These are phyloP conservation scores for Chaitophorus viminalis DNA, from an alignment of 2,888 invertebrate species.

Conservation along the genomic window DNA sequence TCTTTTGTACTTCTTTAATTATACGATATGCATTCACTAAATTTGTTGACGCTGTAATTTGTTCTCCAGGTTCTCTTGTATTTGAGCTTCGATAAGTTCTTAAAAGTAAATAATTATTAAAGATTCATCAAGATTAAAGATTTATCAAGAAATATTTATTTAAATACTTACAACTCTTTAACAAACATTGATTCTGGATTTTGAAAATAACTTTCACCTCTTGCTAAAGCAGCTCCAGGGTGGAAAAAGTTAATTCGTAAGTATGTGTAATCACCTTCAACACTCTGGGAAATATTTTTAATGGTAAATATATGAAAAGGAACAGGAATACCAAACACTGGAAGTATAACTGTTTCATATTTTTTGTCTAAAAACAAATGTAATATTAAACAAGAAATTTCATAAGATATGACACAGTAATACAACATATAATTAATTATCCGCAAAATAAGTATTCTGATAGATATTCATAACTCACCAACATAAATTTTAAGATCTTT, in stretches of 20 bases:
- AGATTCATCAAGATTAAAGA: no score
- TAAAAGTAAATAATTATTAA: slow-evolving; percentile 64
- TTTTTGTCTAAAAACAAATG: slow-evolving; percentile 79
- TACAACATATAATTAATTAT: no score
- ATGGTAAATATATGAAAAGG: slow-evolving; percentile 99
- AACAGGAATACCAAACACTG: slow-evolving; percentile 94
- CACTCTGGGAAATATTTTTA: slow-evolving; percentile 98
- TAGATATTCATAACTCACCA: slow-evolving; percentile 71
- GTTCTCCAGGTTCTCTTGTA: slow-evolving; percentile 95
- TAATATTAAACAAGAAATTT: slow-evolving; percentile 29
- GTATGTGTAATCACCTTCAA: slow-evolving; percentile 99
- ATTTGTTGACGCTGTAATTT: slow-evolving; percentile 93
- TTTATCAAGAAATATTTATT: no score
- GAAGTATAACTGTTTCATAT: slow-evolving; percentile 98
- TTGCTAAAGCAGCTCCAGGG: slow-evolving; percentile 95
- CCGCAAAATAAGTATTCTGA: no score
- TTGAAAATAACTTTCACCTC: slow-evolving; percentile 89
- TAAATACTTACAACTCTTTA: slow-evolving; percentile 94
- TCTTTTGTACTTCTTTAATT: slow-evolving; percentile 99
- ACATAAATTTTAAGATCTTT: slow-evolving; percentile 94
- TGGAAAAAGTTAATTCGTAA: slow-evolving; percentile 98
- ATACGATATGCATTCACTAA: slow-evolving; percentile 95
- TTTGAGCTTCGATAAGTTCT: slow-evolving; percentile 97
- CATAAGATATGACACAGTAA: not conserved
- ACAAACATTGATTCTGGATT: slow-evolving; percentile 97